Conservation (phyloP, 2,888 invertebrate species). For the Ichneumoninae sp. region DNA sequence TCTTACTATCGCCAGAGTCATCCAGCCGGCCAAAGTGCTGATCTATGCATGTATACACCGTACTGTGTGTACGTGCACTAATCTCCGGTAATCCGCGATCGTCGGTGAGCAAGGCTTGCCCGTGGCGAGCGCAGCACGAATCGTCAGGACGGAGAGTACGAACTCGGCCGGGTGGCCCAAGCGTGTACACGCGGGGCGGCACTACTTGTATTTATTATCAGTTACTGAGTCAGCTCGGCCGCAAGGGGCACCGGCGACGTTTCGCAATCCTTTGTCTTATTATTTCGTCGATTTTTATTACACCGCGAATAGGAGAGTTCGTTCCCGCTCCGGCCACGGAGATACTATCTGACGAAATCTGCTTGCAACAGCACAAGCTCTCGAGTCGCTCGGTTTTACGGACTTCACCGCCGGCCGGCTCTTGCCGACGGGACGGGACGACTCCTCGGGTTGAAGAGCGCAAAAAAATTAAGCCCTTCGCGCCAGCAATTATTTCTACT, state of each 20-base stretch:
- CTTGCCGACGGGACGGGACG: not conserved
- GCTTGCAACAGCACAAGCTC: slow-evolving; percentile 63
- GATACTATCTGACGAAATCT: slow-evolving; percentile 66
- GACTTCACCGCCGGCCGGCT: slow-evolving; percentile 1
- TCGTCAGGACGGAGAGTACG: slow-evolving; percentile 35
- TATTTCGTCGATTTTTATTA: slow-evolving; percentile 64
- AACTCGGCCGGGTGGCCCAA: slow-evolving; percentile 29
- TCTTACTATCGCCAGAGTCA: too few relatives aligned
- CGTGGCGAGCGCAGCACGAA: slow-evolving; percentile 54
- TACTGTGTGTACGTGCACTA: too few relatives aligned
- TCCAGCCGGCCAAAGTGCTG: not conserved
- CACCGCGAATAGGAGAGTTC: slow-evolving; percentile 45
- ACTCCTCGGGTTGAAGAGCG: not conserved
- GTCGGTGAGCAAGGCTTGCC: slow-evolving; percentile 34
- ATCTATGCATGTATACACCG: not conserved
- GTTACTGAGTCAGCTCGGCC: slow-evolving; percentile 69
- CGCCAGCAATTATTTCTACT: slow-evolving; percentile 10
- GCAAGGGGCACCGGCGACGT: slow-evolving; percentile 41
- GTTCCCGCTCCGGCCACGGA: slow-evolving; percentile 30
- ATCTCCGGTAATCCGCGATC: slow-evolving; percentile 25
- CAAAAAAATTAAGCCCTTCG: slow-evolving; percentile 11
- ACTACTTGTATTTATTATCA: slow-evolving; percentile 70
- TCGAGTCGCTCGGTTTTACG: slow-evolving; percentile 21
- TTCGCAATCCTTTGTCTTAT: slow-evolving; percentile 71
- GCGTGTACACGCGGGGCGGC: slow-evolving; percentile 29